Evolutionary conservation across 2,888 invertebrate genomes (phyloP).

Genomic region (Morpho achilles): DNA sequence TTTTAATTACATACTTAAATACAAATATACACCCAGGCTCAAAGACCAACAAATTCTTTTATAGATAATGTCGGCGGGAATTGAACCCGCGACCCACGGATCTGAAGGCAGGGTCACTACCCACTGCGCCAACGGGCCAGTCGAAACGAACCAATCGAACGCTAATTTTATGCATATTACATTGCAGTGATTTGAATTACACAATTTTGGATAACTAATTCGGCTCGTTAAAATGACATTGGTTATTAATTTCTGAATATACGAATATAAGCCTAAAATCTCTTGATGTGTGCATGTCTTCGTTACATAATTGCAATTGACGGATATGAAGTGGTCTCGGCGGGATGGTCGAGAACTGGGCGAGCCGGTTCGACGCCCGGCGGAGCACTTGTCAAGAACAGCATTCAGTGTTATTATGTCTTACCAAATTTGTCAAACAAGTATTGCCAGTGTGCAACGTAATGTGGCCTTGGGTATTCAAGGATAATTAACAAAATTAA

Average conservation of each 20-base stretch:
- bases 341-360: conserved; percentile 46
- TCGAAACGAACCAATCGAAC: no score
- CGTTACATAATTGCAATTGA: conserved; percentile 60
- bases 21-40: no score
- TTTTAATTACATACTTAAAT: no score
- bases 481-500: conserved; percentile 6
- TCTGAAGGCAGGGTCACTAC: no score
- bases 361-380: conserved; percentile 60
- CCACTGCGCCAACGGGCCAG: no score
- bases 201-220: no score
- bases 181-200: no score
- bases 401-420: conserved; percentile 16
- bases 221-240: no score
- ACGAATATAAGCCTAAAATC: not conserved
- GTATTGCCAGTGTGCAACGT: conserved; percentile 13
- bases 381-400: conserved; percentile 43
- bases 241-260: not conserved
- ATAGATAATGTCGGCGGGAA: no score
- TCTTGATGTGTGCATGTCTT: conserved; percentile 7
- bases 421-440: conserved; percentile 24
- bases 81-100: no score
- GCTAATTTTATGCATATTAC: no score
- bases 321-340: conserved; percentile 45
- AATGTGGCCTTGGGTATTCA: conserved; percentile 38
- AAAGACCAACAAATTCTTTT: no score